Evolutionary conservation across 1,140 invertebrate species (phyloP).

Genomic region (Ditylenchus dipsaci): DNA sequence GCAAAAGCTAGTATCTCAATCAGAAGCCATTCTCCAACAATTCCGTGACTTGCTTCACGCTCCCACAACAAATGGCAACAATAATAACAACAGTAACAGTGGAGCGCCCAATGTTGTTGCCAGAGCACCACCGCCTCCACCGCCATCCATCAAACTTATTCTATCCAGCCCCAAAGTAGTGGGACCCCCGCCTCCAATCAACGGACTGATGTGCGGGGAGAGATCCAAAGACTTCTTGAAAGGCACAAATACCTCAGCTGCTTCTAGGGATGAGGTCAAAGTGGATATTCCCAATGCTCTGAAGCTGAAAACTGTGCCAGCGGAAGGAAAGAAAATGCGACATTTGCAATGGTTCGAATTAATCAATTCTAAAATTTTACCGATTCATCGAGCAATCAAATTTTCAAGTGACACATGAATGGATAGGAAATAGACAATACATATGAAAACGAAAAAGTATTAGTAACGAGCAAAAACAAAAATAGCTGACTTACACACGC

Average conservation of each 20-base stretch:
- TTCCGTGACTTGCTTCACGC: slow-evolving; percentile 11
- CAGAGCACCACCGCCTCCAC: slow-evolving; percentile 22
- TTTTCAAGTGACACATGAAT: too few relatives aligned
- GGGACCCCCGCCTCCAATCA: slow-evolving; percentile 55
- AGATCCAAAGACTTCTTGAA: slow-evolving; percentile 40
- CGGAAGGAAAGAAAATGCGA: slow-evolving; percentile 43
- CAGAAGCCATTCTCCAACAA: slow-evolving; percentile 2
- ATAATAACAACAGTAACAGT: background rate
- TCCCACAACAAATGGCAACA: background rate
- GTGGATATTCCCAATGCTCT: slow-evolving; percentile 11
- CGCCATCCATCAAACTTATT: background rate
- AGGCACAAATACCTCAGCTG: slow-evolving; percentile 55
- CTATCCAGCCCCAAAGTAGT: slow-evolving; percentile 62
- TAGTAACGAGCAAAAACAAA: too few relatives aligned
- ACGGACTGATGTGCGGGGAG: background rate
- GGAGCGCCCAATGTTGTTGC: background rate
- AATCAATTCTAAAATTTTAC: too few relatives aligned
- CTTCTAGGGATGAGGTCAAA: background rate
- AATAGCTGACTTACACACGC: too few relatives aligned
- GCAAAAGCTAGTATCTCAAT: background rate
- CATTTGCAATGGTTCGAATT: slow-evolving; percentile 40
- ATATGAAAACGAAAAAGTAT: too few relatives aligned
- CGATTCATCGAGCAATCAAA: too few relatives aligned
- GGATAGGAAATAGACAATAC: too few relatives aligned
- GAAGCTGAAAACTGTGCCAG: slow-evolving; percentile 24